A percentile compares a stretch with the other conserved stretches of the same genome.
Conservation (phyloP, 2,888 invertebrate species). For the Hirtodrosophila cameraria region DNA sequence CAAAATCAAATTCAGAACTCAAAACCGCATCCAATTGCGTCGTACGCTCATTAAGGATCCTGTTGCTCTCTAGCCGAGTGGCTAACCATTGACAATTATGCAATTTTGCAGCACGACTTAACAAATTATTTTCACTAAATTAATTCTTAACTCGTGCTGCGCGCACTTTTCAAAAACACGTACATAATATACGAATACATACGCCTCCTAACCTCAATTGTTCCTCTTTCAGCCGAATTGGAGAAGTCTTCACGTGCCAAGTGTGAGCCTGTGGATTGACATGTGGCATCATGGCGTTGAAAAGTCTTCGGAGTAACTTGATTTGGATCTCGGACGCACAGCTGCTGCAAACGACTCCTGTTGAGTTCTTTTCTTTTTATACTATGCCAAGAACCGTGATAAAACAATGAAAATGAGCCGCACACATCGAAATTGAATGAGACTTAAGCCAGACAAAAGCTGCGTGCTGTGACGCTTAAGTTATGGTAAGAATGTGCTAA, state of each 20-base stretch:
- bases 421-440: slow-evolving; percentile 1
- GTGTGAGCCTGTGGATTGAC: slow-evolving; percentile 64
- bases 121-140: slow-evolving; percentile 81
- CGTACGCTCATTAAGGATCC: slow-evolving; percentile 50
- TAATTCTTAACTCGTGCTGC: slow-evolving; percentile 82
- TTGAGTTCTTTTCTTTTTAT: background rate
- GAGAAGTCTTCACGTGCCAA: slow-evolving; percentile 21
- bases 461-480: slow-evolving; percentile 35
- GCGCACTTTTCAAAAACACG: slow-evolving; percentile 62
- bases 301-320: slow-evolving; percentile 33
- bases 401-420: slow-evolving; percentile 29
- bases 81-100: slow-evolving; percentile 69
- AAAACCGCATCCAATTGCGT: slow-evolving; percentile 41
- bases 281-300: slow-evolving; percentile 62
- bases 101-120: slow-evolving; percentile 77
- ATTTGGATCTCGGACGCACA: slow-evolving; percentile 37
- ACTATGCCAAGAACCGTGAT: slow-evolving; percentile 34
- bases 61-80: slow-evolving; percentile 34
- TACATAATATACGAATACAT: slow-evolving; percentile 17
- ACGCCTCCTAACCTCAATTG: slow-evolving; percentile 46
- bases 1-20: background rate
- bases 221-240: slow-evolving; percentile 1
- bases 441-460: slow-evolving; percentile 37
- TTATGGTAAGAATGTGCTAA: background rate
- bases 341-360: slow-evolving; percentile 33